phyloP scores from a whole-genome alignment of 2,113 vertebrate species.

The Chaetodon auriga region DNA sequence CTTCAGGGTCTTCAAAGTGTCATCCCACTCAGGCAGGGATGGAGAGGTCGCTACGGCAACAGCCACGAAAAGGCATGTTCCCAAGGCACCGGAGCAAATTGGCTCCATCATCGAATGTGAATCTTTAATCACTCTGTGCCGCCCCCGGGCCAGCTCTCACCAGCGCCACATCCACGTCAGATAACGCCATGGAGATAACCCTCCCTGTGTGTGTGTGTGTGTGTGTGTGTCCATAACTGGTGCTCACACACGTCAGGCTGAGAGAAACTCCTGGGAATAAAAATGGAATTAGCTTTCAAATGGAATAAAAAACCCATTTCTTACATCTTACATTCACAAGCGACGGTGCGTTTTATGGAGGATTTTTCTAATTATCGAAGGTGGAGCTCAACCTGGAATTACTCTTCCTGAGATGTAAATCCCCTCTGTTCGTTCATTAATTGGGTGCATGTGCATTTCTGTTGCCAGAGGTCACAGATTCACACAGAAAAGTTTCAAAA shows the following conservation, averaged over 20 bases:
- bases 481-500: not conserved
- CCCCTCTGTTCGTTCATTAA: not conserved
- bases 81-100: constrained; percentile 29
- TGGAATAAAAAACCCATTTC: not conserved
- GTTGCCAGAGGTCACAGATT: not conserved
- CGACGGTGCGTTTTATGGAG: not conserved
- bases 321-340: not conserved
- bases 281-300: too few species aligned
- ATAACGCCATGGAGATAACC: constrained; percentile 6
- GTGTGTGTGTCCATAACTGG: constrained; percentile 6
- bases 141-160: constrained; percentile 16
- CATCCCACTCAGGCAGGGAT: constrained; percentile 1
- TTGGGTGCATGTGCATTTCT: constrained; percentile 8
- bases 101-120: constrained; percentile 43
- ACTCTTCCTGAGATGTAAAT: not conserved
- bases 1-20: not conserved
- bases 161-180: constrained; percentile 23
- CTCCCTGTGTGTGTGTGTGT: constrained; percentile 20
- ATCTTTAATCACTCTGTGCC: constrained; percentile 43
- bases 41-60: constrained; percentile 38
- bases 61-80: constrained; percentile 1
- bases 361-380: not conserved
- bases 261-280: not conserved
- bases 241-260: not conserved
- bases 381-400: constrained; percentile 4